phyloP scores from a whole-genome alignment of 2,888 invertebrate species.

The Trichogramma dendrolimi region DNA sequence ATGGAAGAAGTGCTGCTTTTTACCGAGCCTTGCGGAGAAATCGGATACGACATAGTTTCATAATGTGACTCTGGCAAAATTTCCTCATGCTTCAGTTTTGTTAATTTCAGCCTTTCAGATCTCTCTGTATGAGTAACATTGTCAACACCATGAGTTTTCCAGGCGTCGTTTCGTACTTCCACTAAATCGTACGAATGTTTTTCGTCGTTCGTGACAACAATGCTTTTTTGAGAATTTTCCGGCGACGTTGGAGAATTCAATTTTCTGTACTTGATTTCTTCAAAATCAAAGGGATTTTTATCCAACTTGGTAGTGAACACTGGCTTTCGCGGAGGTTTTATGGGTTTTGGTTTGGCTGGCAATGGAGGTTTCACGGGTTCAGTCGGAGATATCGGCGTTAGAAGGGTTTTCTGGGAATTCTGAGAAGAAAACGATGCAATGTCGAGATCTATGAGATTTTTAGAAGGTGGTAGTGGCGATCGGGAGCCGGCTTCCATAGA shows the following conservation, averaged over 20 bases:
- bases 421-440: conserved; percentile 38
- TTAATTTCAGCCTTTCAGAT: conserved; percentile 32
- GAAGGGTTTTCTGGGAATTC: conserved; percentile 23
- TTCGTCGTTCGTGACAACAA: conserved; percentile 48
- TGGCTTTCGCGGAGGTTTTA: conserved; percentile 62
- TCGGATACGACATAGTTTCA: conserved; percentile 39
- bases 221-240: conserved; percentile 37
- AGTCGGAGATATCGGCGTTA: conserved; percentile 24
- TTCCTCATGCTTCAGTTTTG: conserved; percentile 29
- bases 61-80: conserved; percentile 40
- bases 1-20: conserved; percentile 42
- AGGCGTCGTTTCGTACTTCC: conserved; percentile 73
- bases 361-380: conserved; percentile 48
- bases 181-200: conserved; percentile 70
- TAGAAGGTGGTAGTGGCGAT: conserved; percentile 71
- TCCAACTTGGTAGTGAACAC: conserved; percentile 43
- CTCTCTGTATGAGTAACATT: conserved; percentile 70
- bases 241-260: conserved; percentile 54
- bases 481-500: conserved; percentile 78
- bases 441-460: conserved; percentile 53
- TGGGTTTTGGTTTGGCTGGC: conserved; percentile 61
- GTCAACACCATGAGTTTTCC: conserved; percentile 75
- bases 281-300: conserved; percentile 50
- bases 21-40: conserved; percentile 34
- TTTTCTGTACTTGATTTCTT: conserved; percentile 55